phyloP scores from a whole-genome alignment of 2,888 invertebrate species.

The Cataglyphis cursor region DNA sequence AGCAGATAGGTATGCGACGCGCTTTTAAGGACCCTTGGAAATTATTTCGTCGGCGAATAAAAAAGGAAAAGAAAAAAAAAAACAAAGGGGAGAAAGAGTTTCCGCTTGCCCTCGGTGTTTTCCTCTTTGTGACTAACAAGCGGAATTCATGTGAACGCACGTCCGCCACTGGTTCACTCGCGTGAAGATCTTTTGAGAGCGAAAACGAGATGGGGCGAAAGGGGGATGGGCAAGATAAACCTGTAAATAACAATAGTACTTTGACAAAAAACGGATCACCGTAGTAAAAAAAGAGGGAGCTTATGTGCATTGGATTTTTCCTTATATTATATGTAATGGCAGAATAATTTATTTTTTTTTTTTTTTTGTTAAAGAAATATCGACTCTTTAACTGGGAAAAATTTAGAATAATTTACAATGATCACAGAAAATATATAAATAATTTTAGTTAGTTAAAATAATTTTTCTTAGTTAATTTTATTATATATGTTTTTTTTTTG shows the following conservation, averaged over 20 bases:
- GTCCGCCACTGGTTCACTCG: slow-evolving; percentile 55
- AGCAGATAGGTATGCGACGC: slow-evolving; percentile 14
- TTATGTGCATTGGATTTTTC: background rate
- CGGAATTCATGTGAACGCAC: slow-evolving; percentile 70
- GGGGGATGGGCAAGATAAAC: slow-evolving; percentile 6
- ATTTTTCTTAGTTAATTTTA: too few species aligned
- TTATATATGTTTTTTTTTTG: background rate
- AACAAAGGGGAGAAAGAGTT: background rate
- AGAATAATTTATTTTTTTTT: background rate
- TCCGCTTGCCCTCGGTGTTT: slow-evolving; percentile 31
- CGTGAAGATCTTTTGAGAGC: slow-evolving; percentile 56
- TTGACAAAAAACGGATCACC: slow-evolving; percentile 4
- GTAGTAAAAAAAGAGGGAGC: background rate
- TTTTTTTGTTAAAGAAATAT: background rate
- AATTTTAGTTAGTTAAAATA: background rate
- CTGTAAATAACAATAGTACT: slow-evolving; percentile 39
- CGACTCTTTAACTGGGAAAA: background rate
- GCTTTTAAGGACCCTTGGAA: slow-evolving; percentile 55
- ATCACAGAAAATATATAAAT: background rate
- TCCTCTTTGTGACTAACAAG: slow-evolving; percentile 72
- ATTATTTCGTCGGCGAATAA: slow-evolving; percentile 57
- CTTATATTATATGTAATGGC: background rate
- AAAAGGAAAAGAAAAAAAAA: background rate
- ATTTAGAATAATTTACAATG: slow-evolving; percentile 24
- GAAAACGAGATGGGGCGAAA: background rate